Conservation (phyloP, 2,113 vertebrate species). For the Malurus melanocephalus region DNA sequence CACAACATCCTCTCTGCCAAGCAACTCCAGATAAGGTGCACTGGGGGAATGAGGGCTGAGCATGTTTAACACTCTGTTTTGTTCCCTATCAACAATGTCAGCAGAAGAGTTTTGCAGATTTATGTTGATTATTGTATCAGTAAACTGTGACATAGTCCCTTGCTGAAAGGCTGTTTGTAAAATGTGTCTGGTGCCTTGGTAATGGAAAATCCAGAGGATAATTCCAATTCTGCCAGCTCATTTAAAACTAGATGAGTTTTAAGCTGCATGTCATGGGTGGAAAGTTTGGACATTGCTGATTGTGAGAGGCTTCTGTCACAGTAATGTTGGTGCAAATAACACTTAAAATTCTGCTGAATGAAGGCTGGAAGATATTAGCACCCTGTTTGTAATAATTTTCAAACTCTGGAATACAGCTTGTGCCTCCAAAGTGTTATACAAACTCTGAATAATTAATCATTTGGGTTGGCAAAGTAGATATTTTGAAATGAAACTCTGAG, state of each 20-base stretch:
- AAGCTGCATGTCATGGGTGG: background rate
- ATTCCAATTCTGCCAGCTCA: conserved; percentile 3
- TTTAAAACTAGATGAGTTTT: conserved; percentile 21
- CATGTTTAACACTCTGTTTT: background rate
- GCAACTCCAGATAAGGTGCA: background rate
- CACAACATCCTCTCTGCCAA: background rate
- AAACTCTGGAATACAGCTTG: background rate
- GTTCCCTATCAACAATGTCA: conserved; percentile 16
- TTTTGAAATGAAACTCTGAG: background rate
- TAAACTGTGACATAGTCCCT: background rate
- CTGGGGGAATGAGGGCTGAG: background rate
- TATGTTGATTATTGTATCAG: conserved; percentile 39
- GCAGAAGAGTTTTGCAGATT: conserved; percentile 34
- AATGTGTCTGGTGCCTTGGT: background rate
- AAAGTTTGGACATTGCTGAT: background rate
- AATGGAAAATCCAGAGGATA: conserved; percentile 3
- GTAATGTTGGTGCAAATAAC: background rate
- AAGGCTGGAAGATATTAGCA: background rate
- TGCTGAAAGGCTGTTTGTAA: conserved; percentile 32
- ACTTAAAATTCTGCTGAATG: background rate
- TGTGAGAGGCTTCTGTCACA: background rate
- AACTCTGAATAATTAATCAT: background rate
- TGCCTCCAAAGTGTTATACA: background rate
- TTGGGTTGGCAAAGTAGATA: background rate
- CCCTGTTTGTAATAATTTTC: background rate